These are phyloP conservation scores for Ennomos fuscantarius DNA, from an alignment of 2,888 invertebrate genomes.

Conservation along the genomic window DNA sequence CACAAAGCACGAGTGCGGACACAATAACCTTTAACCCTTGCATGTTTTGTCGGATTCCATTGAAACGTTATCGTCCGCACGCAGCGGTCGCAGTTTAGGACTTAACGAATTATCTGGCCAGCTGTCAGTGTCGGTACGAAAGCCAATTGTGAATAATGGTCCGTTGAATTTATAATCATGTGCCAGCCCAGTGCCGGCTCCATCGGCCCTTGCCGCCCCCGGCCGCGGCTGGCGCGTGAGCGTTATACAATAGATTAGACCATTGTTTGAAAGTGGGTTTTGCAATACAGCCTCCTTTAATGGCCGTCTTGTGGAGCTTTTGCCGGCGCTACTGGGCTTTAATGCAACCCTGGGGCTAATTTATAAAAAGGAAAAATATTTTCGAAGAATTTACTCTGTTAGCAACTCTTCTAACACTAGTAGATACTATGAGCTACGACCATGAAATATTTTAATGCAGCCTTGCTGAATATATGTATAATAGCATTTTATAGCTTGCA, in stretches of 20 bases:
- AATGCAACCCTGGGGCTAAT: slow-evolving; percentile 28
- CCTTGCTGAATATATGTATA: no score
- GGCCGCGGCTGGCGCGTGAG: slow-evolving; percentile 31
- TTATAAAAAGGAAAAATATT: slow-evolving; percentile 24
- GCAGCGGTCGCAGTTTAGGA: slow-evolving; percentile 76
- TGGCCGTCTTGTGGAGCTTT: slow-evolving; percentile 30
- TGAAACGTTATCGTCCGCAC: slow-evolving; percentile 73
- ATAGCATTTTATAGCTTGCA: no score
- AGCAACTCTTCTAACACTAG: background rate
- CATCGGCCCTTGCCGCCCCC: slow-evolving; percentile 15
- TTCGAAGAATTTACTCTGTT: slow-evolving; percentile 14
- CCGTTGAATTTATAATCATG: slow-evolving; percentile 44
- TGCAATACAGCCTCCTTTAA: slow-evolving; percentile 38
- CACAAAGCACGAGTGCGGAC: slow-evolving; percentile 30
- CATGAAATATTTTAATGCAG: background rate
- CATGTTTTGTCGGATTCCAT: slow-evolving; percentile 67
- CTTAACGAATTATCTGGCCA: slow-evolving; percentile 77
- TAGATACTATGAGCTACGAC: slow-evolving; percentile 2
- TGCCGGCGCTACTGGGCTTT: slow-evolving; percentile 18
- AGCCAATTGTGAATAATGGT: slow-evolving; percentile 78
- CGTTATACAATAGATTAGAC: slow-evolving; percentile 39
- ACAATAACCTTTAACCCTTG: slow-evolving; percentile 51
- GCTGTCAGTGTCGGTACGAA: slow-evolving; percentile 69
- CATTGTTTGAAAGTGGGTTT: slow-evolving; percentile 41
- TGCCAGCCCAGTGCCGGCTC: slow-evolving; percentile 34